phyloP scores from a whole-genome alignment of 2,797 vertebrate genomes.

The Ptychadena robeensis region DNA sequence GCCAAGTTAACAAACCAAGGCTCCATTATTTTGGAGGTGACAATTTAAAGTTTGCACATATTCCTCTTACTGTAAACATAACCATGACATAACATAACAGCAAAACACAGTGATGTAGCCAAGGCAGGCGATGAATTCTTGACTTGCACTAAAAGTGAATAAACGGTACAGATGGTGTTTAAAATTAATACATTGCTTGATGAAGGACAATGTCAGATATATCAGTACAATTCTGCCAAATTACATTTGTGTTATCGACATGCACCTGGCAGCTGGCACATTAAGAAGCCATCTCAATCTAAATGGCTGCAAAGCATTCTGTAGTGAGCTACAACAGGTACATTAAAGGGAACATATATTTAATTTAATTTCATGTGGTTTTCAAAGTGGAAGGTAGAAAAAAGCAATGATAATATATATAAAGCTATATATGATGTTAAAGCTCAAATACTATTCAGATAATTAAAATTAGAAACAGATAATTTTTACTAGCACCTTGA shows the following conservation, averaged over 20 bases:
- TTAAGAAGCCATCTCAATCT: conserved; percentile 19
- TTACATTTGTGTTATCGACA: conserved; percentile 48
- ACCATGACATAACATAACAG: background rate
- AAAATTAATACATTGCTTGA: conserved; percentile 54
- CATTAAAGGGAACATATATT: background rate
- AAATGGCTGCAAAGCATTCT: conserved; percentile 9
- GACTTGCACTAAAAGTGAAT: conserved; percentile 30
- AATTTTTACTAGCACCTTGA: too few species aligned
- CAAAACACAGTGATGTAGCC: conserved; percentile 22
- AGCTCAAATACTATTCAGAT: too few species aligned
- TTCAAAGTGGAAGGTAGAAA: background rate
- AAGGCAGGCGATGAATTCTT: conserved; percentile 31
- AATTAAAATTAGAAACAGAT: too few species aligned
- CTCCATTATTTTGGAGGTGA: conserved; percentile 15
- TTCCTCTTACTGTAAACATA: conserved; percentile 13
- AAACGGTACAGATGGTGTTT: conserved; percentile 53
- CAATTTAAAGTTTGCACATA: conserved; percentile 20
- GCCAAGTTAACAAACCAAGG: background rate
- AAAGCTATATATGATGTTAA: too few species aligned
- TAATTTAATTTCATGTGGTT: background rate
- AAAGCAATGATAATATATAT: too few species aligned
- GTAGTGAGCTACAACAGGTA: background rate
- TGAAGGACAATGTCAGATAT: conserved; percentile 57
- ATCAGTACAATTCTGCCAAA: conserved; percentile 52
- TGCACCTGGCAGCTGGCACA: conserved; percentile 50